Conservation (phyloP, 2,797 vertebrate genomes). For the Rhynchonycteris naso region DNA sequence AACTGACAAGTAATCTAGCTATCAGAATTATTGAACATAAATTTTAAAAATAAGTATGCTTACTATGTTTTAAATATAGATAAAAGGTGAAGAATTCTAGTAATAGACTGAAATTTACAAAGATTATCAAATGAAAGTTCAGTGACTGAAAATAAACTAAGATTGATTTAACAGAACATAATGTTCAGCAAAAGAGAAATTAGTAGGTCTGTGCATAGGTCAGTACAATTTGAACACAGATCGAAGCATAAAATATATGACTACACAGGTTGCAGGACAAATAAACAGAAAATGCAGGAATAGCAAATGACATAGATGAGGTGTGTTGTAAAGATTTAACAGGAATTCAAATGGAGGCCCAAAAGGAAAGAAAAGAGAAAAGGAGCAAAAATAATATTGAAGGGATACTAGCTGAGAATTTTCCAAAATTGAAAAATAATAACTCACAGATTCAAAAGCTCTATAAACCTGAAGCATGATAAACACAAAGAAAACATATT, state of each 20-base stretch:
- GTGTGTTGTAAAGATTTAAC: not conserved
- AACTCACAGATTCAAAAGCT: not conserved
- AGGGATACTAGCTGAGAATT: not conserved
- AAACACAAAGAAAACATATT: not conserved
- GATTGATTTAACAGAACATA: not conserved
- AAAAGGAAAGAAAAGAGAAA: not conserved
- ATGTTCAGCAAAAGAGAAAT: not conserved
- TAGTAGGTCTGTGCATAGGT: not conserved
- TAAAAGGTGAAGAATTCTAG: not conserved
- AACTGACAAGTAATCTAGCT: not conserved
- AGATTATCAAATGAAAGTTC: conserved; percentile 40
- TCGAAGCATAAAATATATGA: not conserved
- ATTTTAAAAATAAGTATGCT: not conserved
- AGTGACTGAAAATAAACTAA: conserved; percentile 15
- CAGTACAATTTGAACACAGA: not conserved
- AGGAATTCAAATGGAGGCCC: not conserved
- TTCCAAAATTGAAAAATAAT: not conserved
- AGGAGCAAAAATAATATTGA: not conserved
- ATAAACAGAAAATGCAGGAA: not conserved
- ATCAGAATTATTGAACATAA: not conserved
- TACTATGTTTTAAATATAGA: not conserved
- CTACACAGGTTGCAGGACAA: not conserved
- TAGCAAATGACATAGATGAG: not conserved
- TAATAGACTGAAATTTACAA: not conserved
- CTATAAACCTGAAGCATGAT: not conserved